A percentile compares a stretch with the other conserved stretches of the same genome.
Evolutionary conservation across 2,113 vertebrate genomes (phyloP).

Genomic region (Gymnarchus niloticus): DNA sequence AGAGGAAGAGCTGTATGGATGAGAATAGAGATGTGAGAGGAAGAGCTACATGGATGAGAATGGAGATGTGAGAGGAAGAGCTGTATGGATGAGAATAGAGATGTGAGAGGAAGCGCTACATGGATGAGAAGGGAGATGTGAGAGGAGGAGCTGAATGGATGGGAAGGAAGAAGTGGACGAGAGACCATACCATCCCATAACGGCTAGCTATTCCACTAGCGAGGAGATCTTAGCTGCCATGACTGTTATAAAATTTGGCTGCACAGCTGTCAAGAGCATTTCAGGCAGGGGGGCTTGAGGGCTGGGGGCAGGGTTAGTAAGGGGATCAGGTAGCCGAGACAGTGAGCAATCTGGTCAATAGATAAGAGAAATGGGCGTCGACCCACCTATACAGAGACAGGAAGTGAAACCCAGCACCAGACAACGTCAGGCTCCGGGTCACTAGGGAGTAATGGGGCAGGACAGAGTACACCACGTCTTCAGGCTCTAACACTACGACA

Average conservation of each 20-base stretch:
- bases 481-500: background rate
- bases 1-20: too few species aligned
- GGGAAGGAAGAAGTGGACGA: background rate
- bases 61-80: background rate
- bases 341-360: background rate
- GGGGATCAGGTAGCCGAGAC: constrained; percentile 6
- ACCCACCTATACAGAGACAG: background rate
- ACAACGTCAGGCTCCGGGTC: background rate
- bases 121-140: background rate
- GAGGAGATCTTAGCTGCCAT: background rate
- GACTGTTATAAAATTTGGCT: background rate
- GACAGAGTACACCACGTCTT: background rate
- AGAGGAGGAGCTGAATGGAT: background rate
- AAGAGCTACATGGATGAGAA: background rate
- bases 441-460: background rate
- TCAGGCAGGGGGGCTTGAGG: background rate
- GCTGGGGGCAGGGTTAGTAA: background rate
- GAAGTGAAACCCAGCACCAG: constrained; percentile 4
- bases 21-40: too few species aligned
- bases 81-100: too few species aligned
- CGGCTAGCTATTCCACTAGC: background rate
- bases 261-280: constrained; percentile 6
- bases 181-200: background rate
- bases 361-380: constrained; percentile 7
- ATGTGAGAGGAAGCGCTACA: background rate